Conservation (phyloP, 2,113 vertebrate species). For the Campylorhamphus procurvoides region DNA sequence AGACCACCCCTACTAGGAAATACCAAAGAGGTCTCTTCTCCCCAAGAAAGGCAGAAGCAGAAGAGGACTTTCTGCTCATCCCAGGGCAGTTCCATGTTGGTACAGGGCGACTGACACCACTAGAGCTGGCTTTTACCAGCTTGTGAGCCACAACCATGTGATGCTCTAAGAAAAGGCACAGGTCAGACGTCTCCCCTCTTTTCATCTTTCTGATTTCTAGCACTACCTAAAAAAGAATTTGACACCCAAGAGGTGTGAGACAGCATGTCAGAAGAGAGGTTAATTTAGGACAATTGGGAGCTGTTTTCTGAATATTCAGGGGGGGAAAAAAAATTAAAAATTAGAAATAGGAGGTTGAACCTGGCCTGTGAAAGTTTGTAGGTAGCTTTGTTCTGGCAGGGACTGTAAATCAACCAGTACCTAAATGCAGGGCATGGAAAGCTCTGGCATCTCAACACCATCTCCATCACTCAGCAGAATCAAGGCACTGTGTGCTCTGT, state of each 20-base stretch:
- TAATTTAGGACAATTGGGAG: slow-evolving; percentile 28
- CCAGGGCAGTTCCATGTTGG: background rate
- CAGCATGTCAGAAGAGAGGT: slow-evolving; percentile 19
- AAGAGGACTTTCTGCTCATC: background rate
- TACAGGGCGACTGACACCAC: background rate
- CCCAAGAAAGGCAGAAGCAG: background rate
- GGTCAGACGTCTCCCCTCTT: background rate
- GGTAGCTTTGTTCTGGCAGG: background rate
- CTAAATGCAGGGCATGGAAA: background rate
- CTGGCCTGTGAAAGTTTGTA: background rate
- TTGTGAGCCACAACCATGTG: background rate
- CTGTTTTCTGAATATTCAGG: background rate
- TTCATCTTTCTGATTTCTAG: slow-evolving; percentile 29
- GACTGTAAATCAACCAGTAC: background rate
- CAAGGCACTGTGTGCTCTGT: background rate
- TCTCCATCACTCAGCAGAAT: background rate
- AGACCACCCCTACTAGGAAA: background rate
- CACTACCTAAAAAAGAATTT: slow-evolving; percentile 25
- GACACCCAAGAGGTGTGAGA: slow-evolving; percentile 43
- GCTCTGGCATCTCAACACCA: background rate
- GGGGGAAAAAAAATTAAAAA: background rate
- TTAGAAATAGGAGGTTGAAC: background rate
- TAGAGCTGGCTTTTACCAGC: background rate
- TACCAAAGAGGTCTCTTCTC: background rate
- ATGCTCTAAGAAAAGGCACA: slow-evolving; percentile 44